Percentiles rank a stretch among this genome's conserved stretches.
These are phyloP conservation scores for Lophura nycthemera DNA, from an alignment of 2,113 vertebrate species.

Conservation along the genomic window DNA sequence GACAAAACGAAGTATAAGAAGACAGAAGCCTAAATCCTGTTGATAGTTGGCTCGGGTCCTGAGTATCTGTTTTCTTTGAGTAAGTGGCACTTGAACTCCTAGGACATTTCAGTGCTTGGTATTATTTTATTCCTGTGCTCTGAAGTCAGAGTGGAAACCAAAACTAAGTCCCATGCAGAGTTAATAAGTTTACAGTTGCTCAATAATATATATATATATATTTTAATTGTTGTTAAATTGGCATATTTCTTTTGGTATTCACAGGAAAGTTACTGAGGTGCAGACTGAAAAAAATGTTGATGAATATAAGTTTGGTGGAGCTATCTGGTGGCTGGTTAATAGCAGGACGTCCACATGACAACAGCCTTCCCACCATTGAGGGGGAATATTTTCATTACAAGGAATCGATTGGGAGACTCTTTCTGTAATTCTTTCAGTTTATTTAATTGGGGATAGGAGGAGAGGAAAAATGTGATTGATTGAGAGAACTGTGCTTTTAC, in stretches of 20 bases:
- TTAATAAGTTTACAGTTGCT: not conserved
- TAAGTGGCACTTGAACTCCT: not conserved
- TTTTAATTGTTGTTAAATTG: not conserved
- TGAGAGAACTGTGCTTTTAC: not conserved
- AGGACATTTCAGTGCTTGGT: not conserved
- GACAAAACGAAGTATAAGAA: not conserved
- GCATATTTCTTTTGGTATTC: not conserved
- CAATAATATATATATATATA: not conserved
- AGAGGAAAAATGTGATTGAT: not conserved
- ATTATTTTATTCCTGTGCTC: not conserved
- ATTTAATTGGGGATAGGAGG: not conserved
- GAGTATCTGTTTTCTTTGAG: not conserved
- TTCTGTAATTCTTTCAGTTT: not conserved
- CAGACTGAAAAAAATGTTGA: not conserved
- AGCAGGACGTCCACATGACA: not conserved
- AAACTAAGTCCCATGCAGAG: not conserved
- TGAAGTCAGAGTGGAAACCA: not conserved
- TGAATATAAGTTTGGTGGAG: not conserved
- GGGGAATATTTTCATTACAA: not conserved
- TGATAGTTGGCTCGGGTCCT: not conserved
- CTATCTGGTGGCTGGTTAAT: not conserved
- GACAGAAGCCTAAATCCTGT: not conserved
- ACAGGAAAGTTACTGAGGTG: not conserved
- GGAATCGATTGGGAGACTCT: not conserved
- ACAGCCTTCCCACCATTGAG: rapidly evolving